phyloP scores from a whole-genome alignment of 2,113 vertebrate species.

The Paracanthobrama guichenoti region DNA sequence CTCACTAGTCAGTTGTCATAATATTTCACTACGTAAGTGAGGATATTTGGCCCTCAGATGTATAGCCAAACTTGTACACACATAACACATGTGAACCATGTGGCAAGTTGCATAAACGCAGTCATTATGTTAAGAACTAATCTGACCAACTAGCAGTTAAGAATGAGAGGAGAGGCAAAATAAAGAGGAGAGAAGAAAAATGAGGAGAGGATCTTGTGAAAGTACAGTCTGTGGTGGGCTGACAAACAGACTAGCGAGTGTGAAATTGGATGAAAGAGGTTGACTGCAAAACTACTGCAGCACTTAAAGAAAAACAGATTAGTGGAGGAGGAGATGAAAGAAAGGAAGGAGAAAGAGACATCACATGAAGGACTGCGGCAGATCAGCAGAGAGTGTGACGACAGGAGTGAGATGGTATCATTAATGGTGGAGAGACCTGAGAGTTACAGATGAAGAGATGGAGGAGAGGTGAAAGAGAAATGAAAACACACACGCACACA shows the following conservation, averaged over 20 bases:
- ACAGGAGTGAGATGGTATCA: conserved; percentile 17
- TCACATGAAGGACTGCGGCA: not conserved
- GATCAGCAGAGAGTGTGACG: conserved; percentile 10
- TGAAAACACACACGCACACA: not conserved
- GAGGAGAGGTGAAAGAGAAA: conserved; percentile 20
- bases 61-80: no score
- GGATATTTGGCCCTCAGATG: no score
- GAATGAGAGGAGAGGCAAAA: not conserved
- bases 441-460: conserved; percentile 11
- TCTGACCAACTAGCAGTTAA: not conserved
- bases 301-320: conserved; percentile 53
- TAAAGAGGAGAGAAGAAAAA: not conserved
- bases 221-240: conserved; percentile 54
- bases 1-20: no score
- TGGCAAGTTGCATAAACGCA: no score
- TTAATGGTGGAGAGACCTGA: conserved; percentile 23
- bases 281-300: conserved; percentile 58
- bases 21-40: no score
- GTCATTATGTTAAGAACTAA: no score
- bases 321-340: conserved; percentile 10
- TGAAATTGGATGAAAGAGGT: conserved; percentile 65
- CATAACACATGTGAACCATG: no score
- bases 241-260: conserved; percentile 62
- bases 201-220: conserved; percentile 20
- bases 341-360: conserved; percentile 12